Evolutionary conservation across 2,888 invertebrate genomes (phyloP).

Genomic region (Heliconius cydno): DNA sequence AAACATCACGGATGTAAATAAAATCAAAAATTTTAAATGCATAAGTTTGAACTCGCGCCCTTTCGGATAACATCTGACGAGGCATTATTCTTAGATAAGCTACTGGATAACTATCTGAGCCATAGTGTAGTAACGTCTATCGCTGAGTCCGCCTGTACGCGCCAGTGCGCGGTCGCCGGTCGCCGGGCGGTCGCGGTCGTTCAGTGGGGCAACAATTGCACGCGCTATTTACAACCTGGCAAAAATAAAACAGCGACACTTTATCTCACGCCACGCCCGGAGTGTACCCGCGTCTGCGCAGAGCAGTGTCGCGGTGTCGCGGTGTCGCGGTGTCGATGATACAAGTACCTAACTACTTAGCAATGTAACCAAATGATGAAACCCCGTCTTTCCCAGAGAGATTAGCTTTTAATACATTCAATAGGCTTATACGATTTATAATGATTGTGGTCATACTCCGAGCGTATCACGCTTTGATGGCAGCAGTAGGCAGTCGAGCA

Average conservation of each 20-base stretch:
- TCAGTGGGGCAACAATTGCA: slow-evolving; percentile 48
- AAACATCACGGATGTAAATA: not conserved
- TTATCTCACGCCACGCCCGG: slow-evolving; percentile 18
- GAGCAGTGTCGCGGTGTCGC: too few relatives aligned
- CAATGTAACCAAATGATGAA: slow-evolving; percentile 22
- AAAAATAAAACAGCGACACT: slow-evolving; percentile 47
- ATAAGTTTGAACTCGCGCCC: not conserved
- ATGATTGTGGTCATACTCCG: slow-evolving; percentile 5
- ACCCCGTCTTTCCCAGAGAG: slow-evolving; percentile 11
- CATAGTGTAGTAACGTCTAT: not conserved
- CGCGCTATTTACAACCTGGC: slow-evolving; percentile 55
- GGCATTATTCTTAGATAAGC: not conserved
- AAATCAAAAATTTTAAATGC: not conserved
- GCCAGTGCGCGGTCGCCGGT: not conserved
- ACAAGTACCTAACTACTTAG: too few relatives aligned
- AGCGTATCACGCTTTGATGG: slow-evolving; percentile 2
- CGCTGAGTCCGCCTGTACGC: not conserved
- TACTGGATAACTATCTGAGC: not conserved
- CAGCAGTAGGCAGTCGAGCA: not conserved
- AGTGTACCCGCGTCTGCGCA: too few relatives aligned
- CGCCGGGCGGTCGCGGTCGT: not conserved
- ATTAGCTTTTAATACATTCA: slow-evolving; percentile 18
- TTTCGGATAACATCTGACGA: not conserved
- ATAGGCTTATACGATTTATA: slow-evolving; percentile 23
- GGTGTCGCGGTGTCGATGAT: too few relatives aligned